Percentiles rank a stretch among this genome's conserved stretches.
Conservation (phyloP, 2,113 vertebrate species). For the Bubo scandiacus region DNA sequence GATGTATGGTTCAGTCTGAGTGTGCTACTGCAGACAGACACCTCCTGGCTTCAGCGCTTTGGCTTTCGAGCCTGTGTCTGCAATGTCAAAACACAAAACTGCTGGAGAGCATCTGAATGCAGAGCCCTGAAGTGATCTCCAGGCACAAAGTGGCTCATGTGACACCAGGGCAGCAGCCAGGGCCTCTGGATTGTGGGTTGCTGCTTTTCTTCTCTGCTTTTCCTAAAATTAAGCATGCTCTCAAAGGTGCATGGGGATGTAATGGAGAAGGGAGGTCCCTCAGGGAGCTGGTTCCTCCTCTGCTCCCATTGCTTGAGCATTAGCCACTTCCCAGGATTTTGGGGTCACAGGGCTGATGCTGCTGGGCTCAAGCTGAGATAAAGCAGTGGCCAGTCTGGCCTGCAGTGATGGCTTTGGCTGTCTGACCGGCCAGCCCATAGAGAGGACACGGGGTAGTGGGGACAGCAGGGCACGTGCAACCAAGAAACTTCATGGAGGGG, state of each 20-base stretch:
- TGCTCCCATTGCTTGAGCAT: not conserved
- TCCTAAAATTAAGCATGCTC: not conserved
- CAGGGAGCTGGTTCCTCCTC: not conserved
- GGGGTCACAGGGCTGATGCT: not conserved
- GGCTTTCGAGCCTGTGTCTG: not conserved
- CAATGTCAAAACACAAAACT: not conserved
- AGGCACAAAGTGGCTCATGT: not conserved
- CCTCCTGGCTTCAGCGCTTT: not conserved
- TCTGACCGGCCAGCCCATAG: not conserved
- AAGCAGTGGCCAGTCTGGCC: not conserved
- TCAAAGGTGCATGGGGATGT: not conserved
- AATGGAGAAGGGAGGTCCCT: not conserved
- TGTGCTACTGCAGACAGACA: not conserved
- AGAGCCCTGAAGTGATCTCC: not conserved
- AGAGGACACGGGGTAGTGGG: not conserved
- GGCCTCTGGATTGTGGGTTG: not conserved
- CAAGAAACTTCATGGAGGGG: not conserved
- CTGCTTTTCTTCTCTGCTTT: not conserved
- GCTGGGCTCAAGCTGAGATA: not conserved
- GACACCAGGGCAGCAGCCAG: not conserved
- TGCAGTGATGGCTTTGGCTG: not conserved
- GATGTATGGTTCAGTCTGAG: not conserved
- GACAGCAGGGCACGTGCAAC: not conserved
- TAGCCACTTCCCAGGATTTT: not conserved
- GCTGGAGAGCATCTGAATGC: not conserved